Percentiles rank a stretch among this genome's conserved stretches.
Conservation (phyloP, 1,140 invertebrate genomes). For the Atta texana region DNA sequence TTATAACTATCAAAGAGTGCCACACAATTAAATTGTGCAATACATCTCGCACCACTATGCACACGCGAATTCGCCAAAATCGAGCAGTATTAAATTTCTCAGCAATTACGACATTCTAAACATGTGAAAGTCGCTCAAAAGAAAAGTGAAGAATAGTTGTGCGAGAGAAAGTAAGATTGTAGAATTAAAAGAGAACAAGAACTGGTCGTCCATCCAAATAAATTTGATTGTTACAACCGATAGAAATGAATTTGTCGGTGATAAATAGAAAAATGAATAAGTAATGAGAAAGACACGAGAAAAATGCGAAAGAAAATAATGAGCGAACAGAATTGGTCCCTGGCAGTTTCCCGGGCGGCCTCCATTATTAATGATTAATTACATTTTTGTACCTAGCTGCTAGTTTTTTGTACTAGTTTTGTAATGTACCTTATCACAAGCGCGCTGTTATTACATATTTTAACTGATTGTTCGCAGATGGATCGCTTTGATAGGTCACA, state of each 20-base stretch:
- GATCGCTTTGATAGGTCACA: slow-evolving; percentile 76
- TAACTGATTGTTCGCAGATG: slow-evolving; percentile 82
- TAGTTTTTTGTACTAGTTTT: slow-evolving; percentile 87
- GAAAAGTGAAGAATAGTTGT: slow-evolving; percentile 26
- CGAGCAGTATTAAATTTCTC: slow-evolving; percentile 76
- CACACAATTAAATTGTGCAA: background rate
- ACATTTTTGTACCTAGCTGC: slow-evolving; percentile 86
- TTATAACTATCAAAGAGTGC: background rate
- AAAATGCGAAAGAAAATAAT: background rate
- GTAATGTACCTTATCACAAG: slow-evolving; percentile 84
- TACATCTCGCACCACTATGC: slow-evolving; percentile 59
- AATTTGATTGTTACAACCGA: background rate
- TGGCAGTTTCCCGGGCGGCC: slow-evolving; percentile 82
- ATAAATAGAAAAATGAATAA: slow-evolving; percentile 40
- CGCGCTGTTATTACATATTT: slow-evolving; percentile 85
- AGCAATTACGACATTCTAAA: slow-evolving; percentile 74
- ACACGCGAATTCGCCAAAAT: slow-evolving; percentile 70
- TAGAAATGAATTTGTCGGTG: background rate
- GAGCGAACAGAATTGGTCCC: slow-evolving; percentile 78
- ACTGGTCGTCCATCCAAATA: slow-evolving; percentile 41
- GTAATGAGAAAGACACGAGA: background rate
- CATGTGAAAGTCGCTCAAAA: slow-evolving; percentile 72
- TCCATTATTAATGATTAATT: slow-evolving; percentile 84
- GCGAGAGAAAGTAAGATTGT: slow-evolving; percentile 37
- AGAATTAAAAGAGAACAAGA: slow-evolving; percentile 19